Evolutionary conservation across 1,140 invertebrate species (phyloP).

Genomic region (Coelopa frigida): DNA sequence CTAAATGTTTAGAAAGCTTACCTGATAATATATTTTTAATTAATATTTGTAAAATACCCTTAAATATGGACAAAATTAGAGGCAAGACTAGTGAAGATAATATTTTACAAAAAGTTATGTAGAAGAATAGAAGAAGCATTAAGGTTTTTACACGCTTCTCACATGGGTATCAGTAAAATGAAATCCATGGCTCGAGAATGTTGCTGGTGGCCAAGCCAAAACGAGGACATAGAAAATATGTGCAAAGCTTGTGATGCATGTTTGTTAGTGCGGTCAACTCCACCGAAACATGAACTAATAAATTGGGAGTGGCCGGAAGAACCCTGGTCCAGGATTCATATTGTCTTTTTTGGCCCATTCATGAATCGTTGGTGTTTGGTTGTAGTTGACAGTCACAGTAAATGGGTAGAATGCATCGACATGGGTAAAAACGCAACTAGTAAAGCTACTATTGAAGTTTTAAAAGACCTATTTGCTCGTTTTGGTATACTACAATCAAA

Average conservation of each 20-base stretch:
- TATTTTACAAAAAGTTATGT: not conserved
- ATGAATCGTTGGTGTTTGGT: constrained; percentile 7
- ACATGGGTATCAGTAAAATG: constrained; percentile 11
- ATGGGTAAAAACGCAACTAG: constrained; percentile 3
- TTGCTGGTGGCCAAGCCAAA: too few species aligned
- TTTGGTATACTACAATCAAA: too few species aligned
- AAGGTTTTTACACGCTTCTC: not conserved
- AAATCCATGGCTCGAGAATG: too few species aligned
- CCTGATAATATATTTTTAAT: not conserved
- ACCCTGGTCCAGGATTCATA: not conserved
- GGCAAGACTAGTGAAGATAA: not conserved
- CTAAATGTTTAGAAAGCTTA: too few species aligned
- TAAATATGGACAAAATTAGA: not conserved
- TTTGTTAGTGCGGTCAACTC: too few species aligned
- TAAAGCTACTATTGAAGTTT: not conserved
- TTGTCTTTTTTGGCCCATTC: constrained; percentile 10
- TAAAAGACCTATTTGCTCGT: constrained; percentile 17
- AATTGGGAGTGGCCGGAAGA: too few species aligned
- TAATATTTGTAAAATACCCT: not conserved
- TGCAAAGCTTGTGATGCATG: too few species aligned
- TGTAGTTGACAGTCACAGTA: constrained; percentile 4
- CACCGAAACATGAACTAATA: too few species aligned
- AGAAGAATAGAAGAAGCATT: not conserved
- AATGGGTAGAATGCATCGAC: constrained; percentile 10
- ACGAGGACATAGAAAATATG: too few species aligned